Conservation (phyloP, 1,140 invertebrate genomes). For the Papilio aristodemus region DNA sequence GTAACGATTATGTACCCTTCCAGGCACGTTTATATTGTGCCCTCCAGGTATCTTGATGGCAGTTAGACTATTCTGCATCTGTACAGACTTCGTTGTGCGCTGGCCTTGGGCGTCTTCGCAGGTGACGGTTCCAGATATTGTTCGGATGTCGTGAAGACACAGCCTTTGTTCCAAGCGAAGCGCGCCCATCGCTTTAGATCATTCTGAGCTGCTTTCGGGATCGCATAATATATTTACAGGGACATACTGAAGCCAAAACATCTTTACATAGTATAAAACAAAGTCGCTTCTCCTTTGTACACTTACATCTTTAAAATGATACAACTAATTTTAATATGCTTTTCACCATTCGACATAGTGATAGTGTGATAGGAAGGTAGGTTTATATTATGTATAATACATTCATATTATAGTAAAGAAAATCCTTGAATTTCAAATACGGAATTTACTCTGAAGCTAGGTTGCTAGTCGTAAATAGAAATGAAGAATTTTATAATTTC, state of each 20-base stretch:
- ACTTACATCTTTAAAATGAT: no score
- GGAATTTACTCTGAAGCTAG: no score
- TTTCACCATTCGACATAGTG: no score
- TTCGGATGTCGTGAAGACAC: neutral
- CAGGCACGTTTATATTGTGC: conserved; percentile 17
- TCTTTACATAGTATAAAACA: neutral
- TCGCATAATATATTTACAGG: conserved; percentile 18
- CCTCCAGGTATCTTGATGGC: conserved; percentile 21
- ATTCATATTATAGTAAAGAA: no score
- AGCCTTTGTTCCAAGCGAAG: conserved; percentile 6
- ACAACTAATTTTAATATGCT: no score
- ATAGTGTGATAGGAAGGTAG: no score
- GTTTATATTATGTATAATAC: no score
- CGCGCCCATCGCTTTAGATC: neutral
- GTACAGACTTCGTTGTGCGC: neutral
- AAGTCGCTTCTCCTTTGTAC: no score
- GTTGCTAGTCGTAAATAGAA: no score
- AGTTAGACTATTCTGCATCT: neutral
- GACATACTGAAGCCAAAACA: conserved; percentile 24
- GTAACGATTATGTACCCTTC: conserved; percentile 21
- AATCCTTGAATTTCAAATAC: no score
- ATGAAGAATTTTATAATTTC: no score
- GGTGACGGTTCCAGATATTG: neutral
- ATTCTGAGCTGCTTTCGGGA: conserved; percentile 5
- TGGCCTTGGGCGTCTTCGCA: neutral